These are phyloP conservation scores for Oscheius onirici DNA, from an alignment of 2,888 invertebrate species.

Conservation along the genomic window DNA sequence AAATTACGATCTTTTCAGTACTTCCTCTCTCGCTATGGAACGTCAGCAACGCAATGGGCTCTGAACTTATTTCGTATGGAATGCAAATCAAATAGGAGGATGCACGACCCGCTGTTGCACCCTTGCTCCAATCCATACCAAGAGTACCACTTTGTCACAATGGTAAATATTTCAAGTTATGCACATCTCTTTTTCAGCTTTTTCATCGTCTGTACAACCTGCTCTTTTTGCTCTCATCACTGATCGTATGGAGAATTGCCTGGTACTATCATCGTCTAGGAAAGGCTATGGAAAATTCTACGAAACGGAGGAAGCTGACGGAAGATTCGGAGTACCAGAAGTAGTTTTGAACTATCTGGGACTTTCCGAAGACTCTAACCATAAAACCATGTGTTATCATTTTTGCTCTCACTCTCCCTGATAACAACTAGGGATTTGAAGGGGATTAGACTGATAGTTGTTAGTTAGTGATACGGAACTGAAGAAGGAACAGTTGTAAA, in stretches of 20 bases:
- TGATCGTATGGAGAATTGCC: not conserved
- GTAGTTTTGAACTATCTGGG: too few relatives aligned
- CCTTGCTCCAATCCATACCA: too few relatives aligned
- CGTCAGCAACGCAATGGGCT: slow-evolving; percentile 38
- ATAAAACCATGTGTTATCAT: too few relatives aligned
- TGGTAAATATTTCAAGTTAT: too few relatives aligned
- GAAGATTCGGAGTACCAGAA: too few relatives aligned
- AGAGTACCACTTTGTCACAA: too few relatives aligned
- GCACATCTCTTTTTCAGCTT: not conserved
- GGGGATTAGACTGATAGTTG: not conserved
- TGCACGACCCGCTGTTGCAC: too few relatives aligned
- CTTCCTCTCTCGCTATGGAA: slow-evolving; percentile 48
- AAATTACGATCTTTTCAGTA: too few relatives aligned
- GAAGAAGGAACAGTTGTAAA: not conserved
- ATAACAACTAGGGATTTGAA: not conserved
- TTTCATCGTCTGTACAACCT: not conserved
- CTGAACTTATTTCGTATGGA: too few relatives aligned
- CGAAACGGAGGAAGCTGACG: too few relatives aligned
- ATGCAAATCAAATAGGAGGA: too few relatives aligned
- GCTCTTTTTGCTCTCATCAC: not conserved
- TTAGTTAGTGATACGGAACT: not conserved
- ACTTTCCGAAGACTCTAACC: too few relatives aligned
- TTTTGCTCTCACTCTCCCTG: not conserved
- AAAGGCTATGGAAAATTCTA: not conserved
- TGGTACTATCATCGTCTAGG: slow-evolving; percentile 1